Evolutionary conservation across 2,113 vertebrate species (phyloP), one percentile per base, ranked within the genome.

Genomic region (Lagopus muta): DNA sequence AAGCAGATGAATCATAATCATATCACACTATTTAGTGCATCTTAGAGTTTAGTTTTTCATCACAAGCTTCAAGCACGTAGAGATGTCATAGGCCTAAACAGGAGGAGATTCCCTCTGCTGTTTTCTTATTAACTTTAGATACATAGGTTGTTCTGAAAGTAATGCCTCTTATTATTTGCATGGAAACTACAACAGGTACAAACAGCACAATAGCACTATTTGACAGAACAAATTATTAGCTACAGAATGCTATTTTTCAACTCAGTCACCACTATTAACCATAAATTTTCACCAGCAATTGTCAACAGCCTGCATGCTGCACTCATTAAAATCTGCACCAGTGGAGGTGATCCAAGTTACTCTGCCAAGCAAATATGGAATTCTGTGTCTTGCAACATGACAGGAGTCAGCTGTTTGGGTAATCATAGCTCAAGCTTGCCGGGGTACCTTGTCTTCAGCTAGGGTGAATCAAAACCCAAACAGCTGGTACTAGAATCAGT

Each of bases 331-430:
- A 54, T 54, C 27, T 54, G 27, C 52, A 28, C 15, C 27, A 54
- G 52, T 28, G 30, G 54, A 32, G 54, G 54, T 55, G 54, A 18
- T 55, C 54, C 54, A 55, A 54, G 52, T 54, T 28, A 54, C 52
- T 54, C 27, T 54, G 52, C 27, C 52, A 54, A 54, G 52, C 27
- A 17, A 54, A 4, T 13, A 38, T 42, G 86, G 11, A 62, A n/a
- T 70, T 69, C 28, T 82, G 12, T 27, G 21, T 27, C 50, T 89
- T 65, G 12, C 38, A 36, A 2, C 17, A 25, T 17, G 12, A 4
- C 22, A 38, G 16, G 9, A 2, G 2, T n/a, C 13, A 5, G 7
- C 3, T 50, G 19, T 2, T 5, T 74, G 24, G 9, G 34, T 73
- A 40, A 55, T 45, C 54, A 42, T 62, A 73, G 24, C 21, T 72